Evolutionary conservation across 2,888 invertebrate species (phyloP), one percentile per base, ranked within the genome.

Genomic region (Oxycera nigricornis): DNA sequence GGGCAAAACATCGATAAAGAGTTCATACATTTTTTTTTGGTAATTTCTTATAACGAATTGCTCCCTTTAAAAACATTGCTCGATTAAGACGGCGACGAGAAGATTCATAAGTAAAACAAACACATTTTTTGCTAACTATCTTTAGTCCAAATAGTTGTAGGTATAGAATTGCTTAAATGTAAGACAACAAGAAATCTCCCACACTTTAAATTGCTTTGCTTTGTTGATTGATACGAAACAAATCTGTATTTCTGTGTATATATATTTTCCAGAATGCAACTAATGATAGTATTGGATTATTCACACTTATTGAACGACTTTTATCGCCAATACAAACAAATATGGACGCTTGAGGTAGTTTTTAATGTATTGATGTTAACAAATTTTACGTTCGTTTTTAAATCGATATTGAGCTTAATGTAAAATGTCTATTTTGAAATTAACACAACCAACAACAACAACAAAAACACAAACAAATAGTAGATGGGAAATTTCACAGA

Each of bases 241-340:
- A 41, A 65, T 65, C 39, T 65, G 65, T 65, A 62, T 62, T 20
- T 35, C 55, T 55, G 6, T 62, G 6, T 62, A 35, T 65, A 24
- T 65, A 65, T 68, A 39, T 35, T 76, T 74, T 79, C 75, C 78
- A 78, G 79, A 79, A 77, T 77, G 59, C 79, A 74, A 73, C 74
- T 74, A 75, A 76, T 77, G 74, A 75, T 75, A 78, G 80, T 76
- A 80, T 80, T 79, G 80, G 80, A 78, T 78, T 80, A 72, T 80
- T 80, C 78, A 79, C 80, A 75, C 78, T 80, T 68, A 80, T 80
- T 72, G 80, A 80, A 79, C 80, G 80, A 78, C 78, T 80, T 72
- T 78, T 80, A 75, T 77, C 79, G 59, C 80, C 80, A 70, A 73
- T 79, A 62, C 77, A 79, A 77, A 76, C 77, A 73, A 77, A 75